phyloP scores from a whole-genome alignment of 2,113 vertebrate species.

The Brachyhypopomus gauderio region DNA sequence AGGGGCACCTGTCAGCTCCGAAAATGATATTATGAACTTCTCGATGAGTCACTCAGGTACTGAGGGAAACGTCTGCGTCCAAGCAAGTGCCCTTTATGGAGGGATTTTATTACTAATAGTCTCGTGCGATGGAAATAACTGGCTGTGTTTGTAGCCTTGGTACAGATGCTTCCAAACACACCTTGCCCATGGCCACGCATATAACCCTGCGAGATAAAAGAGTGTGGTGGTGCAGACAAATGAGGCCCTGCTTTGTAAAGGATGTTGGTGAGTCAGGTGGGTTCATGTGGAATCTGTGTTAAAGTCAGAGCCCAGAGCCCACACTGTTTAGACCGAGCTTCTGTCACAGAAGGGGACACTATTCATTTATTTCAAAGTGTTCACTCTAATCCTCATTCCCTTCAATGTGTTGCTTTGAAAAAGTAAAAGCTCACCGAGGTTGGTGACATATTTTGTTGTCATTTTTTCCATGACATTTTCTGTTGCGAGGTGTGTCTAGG shows the following conservation, averaged over 20 bases:
- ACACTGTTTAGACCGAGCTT: background rate
- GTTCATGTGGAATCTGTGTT: slow-evolving; percentile 13
- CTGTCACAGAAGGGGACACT: background rate
- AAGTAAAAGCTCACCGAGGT: slow-evolving; percentile 41
- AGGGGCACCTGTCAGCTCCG: slow-evolving; percentile 29
- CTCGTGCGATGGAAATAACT: slow-evolving; percentile 35
- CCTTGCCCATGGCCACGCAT: slow-evolving; percentile 15
- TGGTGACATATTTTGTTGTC: slow-evolving; percentile 5
- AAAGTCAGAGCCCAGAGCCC: slow-evolving; percentile 14
- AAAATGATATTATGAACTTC: slow-evolving; percentile 42
- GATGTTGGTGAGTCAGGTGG: slow-evolving; percentile 2
- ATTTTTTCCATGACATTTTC: slow-evolving; percentile 7
- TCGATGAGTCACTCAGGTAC: slow-evolving; percentile 50
- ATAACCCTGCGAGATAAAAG: slow-evolving; percentile 10
- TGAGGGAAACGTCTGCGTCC: slow-evolving; percentile 32
- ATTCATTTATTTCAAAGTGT: slow-evolving; percentile 39
- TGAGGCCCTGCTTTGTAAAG: slow-evolving; percentile 28
- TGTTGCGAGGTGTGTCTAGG: slow-evolving; percentile 7
- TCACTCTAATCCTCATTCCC: slow-evolving; percentile 12
- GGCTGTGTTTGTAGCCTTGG: slow-evolving; percentile 13
- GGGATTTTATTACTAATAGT: slow-evolving; percentile 41
- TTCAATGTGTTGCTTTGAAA: background rate
- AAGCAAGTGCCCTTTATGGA: slow-evolving; percentile 38
- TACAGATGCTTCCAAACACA: slow-evolving; percentile 33
- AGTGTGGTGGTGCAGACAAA: background rate